Evolutionary conservation across 1,140 invertebrate species (phyloP), one percentile per base, ranked within the genome.

Genomic region (Camponotus floridanus): DNA sequence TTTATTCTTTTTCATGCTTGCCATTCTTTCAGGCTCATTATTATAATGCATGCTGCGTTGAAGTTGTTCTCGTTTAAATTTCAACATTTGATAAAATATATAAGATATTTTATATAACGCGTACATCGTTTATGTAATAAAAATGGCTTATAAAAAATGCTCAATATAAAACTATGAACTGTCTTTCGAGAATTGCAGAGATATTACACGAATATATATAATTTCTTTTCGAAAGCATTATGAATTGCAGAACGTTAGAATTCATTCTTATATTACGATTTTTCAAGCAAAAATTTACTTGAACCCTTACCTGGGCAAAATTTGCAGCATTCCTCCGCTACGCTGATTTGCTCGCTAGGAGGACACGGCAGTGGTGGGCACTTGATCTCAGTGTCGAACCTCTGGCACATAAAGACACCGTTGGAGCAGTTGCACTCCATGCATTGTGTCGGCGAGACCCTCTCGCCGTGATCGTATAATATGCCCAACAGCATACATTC

Each of bases 311-410:
- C 98, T 96, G 97, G 97, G 95, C 98, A 99, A 93, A 98, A 98
- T 94, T 98, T 98, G 95, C 98, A 99, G 94, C 98, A 99, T 93
- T 98, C 97, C 71, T 97, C 98, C 36, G 97, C 96, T 57, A 98
- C 97, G 88, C 96, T 96, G 90, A 98, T 97, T 94, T 98, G 97
- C 92, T 98, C 96, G 57, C 96, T 96, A 33, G 96, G 94, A 71
- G 97, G 96, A 96, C 98, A 99, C n/a, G 97, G 96, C 79, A 99
- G 95, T 87, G 96, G 95, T 36, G 98, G 98, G 95, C 98, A 99
- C 74, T 96, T 96, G 9, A 95, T 97, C 87, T 97, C 96, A 4
- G 97, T 97, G 91, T 98, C 96, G 67, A 97, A 96, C 86, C 96
- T 96, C 55, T 96, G 95, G 94, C 98, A 98, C 88, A 96, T 96